Evolutionary conservation across 1,140 invertebrate genomes (phyloP).

Genomic region (Lordiphosa mommai): DNA sequence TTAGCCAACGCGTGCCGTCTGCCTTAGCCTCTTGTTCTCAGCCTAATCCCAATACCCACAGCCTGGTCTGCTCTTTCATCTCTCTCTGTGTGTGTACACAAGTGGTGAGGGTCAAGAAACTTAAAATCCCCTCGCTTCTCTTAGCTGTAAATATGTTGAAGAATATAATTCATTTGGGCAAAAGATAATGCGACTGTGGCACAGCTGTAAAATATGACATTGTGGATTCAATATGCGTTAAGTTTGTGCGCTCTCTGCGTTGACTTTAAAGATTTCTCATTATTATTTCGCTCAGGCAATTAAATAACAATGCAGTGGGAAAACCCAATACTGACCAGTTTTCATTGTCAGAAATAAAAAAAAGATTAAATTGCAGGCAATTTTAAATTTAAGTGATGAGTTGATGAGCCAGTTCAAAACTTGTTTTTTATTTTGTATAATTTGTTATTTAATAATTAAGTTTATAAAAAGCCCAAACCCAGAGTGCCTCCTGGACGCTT

Average conservation of each 20-base stretch:
- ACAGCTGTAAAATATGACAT: conserved; percentile 55
- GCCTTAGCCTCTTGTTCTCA: background rate
- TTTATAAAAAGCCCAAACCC: conserved; percentile 46
- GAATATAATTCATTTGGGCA: conserved; percentile 57
- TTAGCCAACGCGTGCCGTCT: conserved; percentile 41
- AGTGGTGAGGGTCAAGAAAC: conserved; percentile 37
- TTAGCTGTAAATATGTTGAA: conserved; percentile 61
- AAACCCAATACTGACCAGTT: conserved; percentile 64
- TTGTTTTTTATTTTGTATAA: too few relatives aligned
- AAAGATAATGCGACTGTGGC: conserved; percentile 48
- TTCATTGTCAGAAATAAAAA: background rate
- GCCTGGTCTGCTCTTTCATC: conserved; percentile 16
- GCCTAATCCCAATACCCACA: conserved; percentile 29
- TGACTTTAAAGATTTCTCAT: conserved; percentile 45
- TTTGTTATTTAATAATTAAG: too few relatives aligned
- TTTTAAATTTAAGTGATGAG: background rate
- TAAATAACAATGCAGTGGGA: conserved; percentile 27
- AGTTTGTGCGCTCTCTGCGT: background rate
- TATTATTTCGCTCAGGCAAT: conserved; percentile 52
- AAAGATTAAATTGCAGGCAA: too few relatives aligned
- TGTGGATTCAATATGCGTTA: background rate
- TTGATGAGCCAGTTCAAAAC: background rate
- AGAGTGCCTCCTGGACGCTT: conserved; percentile 25
- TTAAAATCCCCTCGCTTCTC: conserved; percentile 32
- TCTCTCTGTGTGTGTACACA: background rate